These are phyloP conservation scores for Notodonta ziczac DNA, from an alignment of 2,888 invertebrate genomes.

Conservation along the genomic window DNA sequence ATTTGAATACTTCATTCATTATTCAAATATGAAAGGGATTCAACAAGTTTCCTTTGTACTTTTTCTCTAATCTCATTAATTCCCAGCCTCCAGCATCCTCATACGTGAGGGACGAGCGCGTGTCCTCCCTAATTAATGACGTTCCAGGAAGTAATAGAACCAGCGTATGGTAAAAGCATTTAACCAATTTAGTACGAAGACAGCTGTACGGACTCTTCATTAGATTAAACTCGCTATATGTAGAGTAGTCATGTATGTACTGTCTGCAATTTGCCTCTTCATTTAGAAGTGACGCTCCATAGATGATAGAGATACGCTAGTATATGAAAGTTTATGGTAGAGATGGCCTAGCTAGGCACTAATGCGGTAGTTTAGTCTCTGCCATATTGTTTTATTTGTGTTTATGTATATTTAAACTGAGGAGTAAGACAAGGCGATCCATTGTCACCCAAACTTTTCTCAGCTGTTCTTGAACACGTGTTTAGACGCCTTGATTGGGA, in stretches of 20 bases:
- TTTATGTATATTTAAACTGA: neutral
- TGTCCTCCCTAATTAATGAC: constrained; percentile 19
- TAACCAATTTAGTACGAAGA: constrained; percentile 44
- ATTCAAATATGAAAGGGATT: too few species aligned
- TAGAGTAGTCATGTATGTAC: constrained; percentile 12
- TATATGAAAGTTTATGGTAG: neutral
- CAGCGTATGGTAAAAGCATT: constrained; percentile 32
- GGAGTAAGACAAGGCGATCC: too few species aligned
- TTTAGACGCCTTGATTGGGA: too few species aligned
- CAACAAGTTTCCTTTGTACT: too few species aligned
- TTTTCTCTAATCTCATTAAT: too few species aligned
- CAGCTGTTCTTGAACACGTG: too few species aligned
- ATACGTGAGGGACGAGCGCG: constrained; percentile 10
- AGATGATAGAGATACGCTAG: neutral
- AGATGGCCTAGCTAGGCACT: too few species aligned
- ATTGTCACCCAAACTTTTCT: too few species aligned
- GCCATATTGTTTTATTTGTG: neutral
- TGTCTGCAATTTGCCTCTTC: constrained; percentile 32
- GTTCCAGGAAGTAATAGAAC: constrained; percentile 36
- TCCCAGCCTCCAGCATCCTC: too few species aligned
- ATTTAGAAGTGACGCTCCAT: constrained; percentile 40
- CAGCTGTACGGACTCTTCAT: constrained; percentile 24
- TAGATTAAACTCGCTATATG: constrained; percentile 17
- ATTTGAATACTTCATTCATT: too few species aligned
- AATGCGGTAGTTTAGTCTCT: neutral